Evolutionary conservation across 1,140 invertebrate species (phyloP).

Genomic region (Campodea augens): DNA sequence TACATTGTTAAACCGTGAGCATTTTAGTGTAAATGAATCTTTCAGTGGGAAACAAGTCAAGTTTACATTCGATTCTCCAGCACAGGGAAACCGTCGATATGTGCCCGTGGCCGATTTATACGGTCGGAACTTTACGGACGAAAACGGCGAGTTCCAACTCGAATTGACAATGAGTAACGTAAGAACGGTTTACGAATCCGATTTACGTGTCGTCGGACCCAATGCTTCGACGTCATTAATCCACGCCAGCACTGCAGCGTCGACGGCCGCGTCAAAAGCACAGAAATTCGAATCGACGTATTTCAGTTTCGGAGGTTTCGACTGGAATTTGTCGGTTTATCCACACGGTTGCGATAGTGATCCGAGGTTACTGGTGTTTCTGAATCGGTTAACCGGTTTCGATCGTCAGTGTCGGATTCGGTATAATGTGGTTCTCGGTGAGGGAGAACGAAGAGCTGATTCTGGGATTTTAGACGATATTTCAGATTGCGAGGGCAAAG

Average conservation of each 20-base stretch:
- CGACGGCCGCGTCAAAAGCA: constrained; percentile 10
- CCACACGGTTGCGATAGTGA: constrained; percentile 32
- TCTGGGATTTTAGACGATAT: constrained; percentile 59
- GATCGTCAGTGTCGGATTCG: constrained; percentile 58
- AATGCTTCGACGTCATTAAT: background rate
- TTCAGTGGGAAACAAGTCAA: constrained; percentile 61
- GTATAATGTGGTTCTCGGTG: constrained; percentile 51
- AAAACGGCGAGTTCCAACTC: constrained; percentile 64
- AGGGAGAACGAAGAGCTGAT: constrained; percentile 46
- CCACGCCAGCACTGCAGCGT: background rate
- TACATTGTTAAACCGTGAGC: constrained; percentile 63
- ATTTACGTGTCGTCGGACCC: constrained; percentile 39
- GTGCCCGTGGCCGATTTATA: constrained; percentile 57
- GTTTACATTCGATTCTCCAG: constrained; percentile 53
- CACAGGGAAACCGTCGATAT: constrained; percentile 58
- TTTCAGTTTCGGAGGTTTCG: constrained; percentile 59
- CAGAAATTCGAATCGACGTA: constrained; percentile 44
- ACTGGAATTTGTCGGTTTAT: constrained; percentile 61
- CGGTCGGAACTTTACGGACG: constrained; percentile 54
- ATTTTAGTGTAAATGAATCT: constrained; percentile 65
- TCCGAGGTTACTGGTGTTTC: constrained; percentile 34
- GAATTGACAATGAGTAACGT: constrained; percentile 60
- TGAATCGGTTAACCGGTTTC: constrained; percentile 58
- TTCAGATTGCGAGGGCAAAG: constrained; percentile 50
- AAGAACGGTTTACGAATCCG: constrained; percentile 52